These are phyloP conservation scores for Erythrocercus mccallii DNA, from an alignment of 2,113 vertebrate species.

Conservation along the genomic window DNA sequence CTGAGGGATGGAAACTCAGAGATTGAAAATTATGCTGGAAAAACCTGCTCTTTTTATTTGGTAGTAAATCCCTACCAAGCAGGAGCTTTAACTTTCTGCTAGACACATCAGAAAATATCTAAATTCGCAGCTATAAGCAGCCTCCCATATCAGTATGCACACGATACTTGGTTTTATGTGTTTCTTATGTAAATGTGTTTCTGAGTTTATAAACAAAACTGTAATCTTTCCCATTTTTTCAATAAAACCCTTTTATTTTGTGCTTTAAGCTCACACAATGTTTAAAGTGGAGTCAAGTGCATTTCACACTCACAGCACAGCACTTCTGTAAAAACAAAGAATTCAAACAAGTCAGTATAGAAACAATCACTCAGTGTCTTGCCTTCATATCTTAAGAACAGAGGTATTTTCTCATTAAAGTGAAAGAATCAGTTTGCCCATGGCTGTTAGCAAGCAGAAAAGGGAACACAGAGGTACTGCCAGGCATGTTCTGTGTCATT, in stretches of 20 bases:
- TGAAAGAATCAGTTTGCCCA: not conserved
- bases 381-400: not conserved
- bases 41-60: not conserved
- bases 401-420: not conserved
- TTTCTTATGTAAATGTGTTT: constrained; percentile 38
- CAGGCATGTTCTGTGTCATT: not conserved
- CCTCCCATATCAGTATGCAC: not conserved
- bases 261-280: not conserved
- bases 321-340: not conserved
- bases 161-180: not conserved
- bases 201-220: constrained; percentile 11
- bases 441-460: not conserved
- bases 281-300: constrained; percentile 8
- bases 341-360: not conserved
- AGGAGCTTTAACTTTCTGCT: not conserved
- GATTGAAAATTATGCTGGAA: not conserved
- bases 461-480: not conserved
- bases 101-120: not conserved
- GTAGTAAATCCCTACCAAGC: not conserved
- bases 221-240: not conserved
- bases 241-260: not conserved
- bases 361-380: not conserved
- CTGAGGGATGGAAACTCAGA: not conserved
- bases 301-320: not conserved
- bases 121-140: not conserved